These are phyloP conservation scores for human DNA, from an alignment of 2,113 vertebrate species.

Conservation along the genomic window DNA sequence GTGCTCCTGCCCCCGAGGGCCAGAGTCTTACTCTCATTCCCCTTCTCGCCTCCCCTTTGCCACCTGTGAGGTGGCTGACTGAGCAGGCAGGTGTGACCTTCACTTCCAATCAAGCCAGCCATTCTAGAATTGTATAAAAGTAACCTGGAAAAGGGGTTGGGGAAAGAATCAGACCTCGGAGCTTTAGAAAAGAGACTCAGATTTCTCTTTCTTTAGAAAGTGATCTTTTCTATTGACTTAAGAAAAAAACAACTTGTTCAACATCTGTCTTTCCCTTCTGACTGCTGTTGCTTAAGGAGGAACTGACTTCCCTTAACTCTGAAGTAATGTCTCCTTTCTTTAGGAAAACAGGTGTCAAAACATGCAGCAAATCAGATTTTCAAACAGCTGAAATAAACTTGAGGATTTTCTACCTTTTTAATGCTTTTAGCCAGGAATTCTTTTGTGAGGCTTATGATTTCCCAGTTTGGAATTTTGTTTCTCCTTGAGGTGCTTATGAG, in stretches of 20 bases:
- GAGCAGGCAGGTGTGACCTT: not conserved
- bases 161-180: not conserved
- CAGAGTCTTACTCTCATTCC: not conserved
- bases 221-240: conserved; percentile 65
- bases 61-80: not conserved
- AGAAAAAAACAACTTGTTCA: conserved; percentile 68
- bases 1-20: fast-evolving
- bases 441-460: not conserved
- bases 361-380: conserved; percentile 11
- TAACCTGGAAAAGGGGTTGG: not conserved
- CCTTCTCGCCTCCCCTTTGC: not conserved
- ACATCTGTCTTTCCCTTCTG: conserved; percentile 50
- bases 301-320: not conserved
- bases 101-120: too few species aligned
- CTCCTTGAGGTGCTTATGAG: not conserved
- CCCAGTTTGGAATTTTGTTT: not conserved
- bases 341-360: conserved; percentile 44
- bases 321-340: not conserved
- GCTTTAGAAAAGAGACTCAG: conserved; percentile 27
- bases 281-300: conserved; percentile 48
- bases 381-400: not conserved
- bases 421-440: not conserved
- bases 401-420: not conserved
- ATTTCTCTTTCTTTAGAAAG: conserved; percentile 41
- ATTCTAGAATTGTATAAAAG: not conserved